A percentile compares a stretch with the other conserved stretches of the same genome.
Evolutionary conservation across 2,113 vertebrate species (phyloP).

Genomic region (Holacanthus passer): DNA sequence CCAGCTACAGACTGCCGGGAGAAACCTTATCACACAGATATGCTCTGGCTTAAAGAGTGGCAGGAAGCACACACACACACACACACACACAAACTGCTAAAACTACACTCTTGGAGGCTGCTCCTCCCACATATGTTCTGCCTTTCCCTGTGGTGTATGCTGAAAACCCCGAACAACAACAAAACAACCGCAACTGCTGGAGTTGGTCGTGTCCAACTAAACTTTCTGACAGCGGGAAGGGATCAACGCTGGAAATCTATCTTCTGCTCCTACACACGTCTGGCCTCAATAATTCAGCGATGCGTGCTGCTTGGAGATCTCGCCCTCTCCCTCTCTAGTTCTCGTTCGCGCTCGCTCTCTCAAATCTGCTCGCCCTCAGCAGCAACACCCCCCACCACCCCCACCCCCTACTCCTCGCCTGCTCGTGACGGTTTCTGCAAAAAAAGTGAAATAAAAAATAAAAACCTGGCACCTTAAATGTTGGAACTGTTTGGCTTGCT

Average conservation of each 20-base stretch:
- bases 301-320: conserved; percentile 58
- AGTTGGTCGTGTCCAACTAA: conserved; percentile 68
- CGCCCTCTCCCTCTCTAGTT: conserved; percentile 30
- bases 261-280: conserved; percentile 68
- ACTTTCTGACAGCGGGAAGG: conserved; percentile 74
- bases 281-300: conserved; percentile 77
- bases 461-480: conserved; percentile 41
- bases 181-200: conserved; percentile 55
- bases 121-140: conserved; percentile 43
- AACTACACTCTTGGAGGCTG: not conserved
- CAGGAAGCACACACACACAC: conserved; percentile 5
- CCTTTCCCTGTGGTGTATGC: conserved; percentile 11
- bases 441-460: conserved; percentile 4
- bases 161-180: conserved; percentile 55
- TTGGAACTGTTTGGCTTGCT: conserved; percentile 52
- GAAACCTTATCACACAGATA: conserved; percentile 29
- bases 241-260: conserved; percentile 73
- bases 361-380: conserved; percentile 32
- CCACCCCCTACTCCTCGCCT: not conserved
- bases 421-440: conserved; percentile 27
- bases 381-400: conserved; percentile 5
- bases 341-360: conserved; percentile 38
- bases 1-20: conserved; percentile 5
- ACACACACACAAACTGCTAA: not conserved
- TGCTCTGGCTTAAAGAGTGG: conserved; percentile 28